Base-by-base conservation (phyloP, 1,140 invertebrate species). In the Arctopsyche grandis region DNA sequence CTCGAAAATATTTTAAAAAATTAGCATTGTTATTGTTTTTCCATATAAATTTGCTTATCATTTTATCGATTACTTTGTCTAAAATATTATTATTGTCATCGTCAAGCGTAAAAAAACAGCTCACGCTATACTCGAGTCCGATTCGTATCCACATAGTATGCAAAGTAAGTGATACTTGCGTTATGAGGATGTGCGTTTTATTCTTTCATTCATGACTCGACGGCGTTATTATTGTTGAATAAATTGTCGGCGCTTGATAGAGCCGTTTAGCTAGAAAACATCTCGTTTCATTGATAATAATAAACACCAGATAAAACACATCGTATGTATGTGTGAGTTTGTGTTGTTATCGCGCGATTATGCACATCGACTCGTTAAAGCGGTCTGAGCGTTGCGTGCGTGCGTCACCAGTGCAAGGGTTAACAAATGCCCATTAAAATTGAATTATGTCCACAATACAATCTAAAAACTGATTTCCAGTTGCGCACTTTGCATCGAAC, bases 361-460 rank as follows among this genome's bases (percentile, higher is more conserved):
- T 52, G 48, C 16, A 14, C 12, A 52, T 52, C 10, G 16, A 52
- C 16, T 52, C 16, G 10, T 52, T 52, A 52, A 12, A 5, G 48
- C 4, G 48, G 48, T 38, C 29, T 38, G 29, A 38, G 29, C 29
- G 5, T 21, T 19, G 4, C 19, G 58, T 5, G 10, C 24, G 24
- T 22, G 63, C 63, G 63, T 66, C 63, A 66, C 19, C 22, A 22
- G 63, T 66, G 63, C 63, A 26, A 66, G 63, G 63, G 63, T 66
- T 66, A 66, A 26, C 63, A 24, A 66, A 26, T 66, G 63, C 21
- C n/a, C 21, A 60, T 60, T 60, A 60, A 60, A 60, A 21, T 60
- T 21, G 10, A 16, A 60, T 60, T 24, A 19, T 19, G 48, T 19
- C 12, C 48, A 19, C 48, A 19, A 52, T 4, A n/a, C 48, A 14